phyloP scores from a whole-genome alignment of 64 coral and sea anemone species.

The Stylophora pistillata region DNA sequence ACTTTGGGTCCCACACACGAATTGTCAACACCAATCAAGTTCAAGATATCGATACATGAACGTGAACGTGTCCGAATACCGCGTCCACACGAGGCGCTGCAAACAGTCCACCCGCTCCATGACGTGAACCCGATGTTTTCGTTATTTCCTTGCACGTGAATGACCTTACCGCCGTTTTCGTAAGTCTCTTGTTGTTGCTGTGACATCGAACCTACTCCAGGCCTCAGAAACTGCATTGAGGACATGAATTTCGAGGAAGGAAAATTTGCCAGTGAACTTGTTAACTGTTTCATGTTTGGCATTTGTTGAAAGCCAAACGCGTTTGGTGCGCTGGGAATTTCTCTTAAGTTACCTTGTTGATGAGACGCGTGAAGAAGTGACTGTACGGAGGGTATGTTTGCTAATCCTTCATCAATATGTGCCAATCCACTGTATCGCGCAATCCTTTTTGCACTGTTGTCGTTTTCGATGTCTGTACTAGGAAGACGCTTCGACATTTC shows the following conservation, averaged over 20 bases:
- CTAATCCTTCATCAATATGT: background rate
- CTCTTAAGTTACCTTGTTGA: background rate
- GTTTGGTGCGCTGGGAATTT: background rate
- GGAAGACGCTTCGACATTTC: background rate
- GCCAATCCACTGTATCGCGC: conserved; percentile 8
- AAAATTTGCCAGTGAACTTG: too few species aligned
- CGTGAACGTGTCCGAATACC: conserved; percentile 27
- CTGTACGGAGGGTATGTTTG: background rate
- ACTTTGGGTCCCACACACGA: conserved; percentile 10
- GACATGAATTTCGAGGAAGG: background rate
- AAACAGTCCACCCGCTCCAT: conserved; percentile 36
- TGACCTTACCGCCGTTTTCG: conserved; percentile 4
- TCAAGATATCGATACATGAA: background rate
- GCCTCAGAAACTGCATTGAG: background rate
- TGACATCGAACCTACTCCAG: background rate
- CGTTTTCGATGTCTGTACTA: background rate
- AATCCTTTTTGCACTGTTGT: background rate
- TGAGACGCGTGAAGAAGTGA: background rate
- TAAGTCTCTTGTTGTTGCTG: background rate
- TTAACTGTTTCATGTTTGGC: background rate
- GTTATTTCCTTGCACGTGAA: background rate
- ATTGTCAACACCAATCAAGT: background rate
- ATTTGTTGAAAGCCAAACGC: background rate
- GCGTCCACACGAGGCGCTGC: conserved; percentile 38
- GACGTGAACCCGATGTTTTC: conserved; percentile 2